Percentiles rank a stretch among this genome's conserved stretches.
Evolutionary conservation across 2,797 vertebrate genomes (phyloP).

Genomic region (Sebastes umbrosus): DNA sequence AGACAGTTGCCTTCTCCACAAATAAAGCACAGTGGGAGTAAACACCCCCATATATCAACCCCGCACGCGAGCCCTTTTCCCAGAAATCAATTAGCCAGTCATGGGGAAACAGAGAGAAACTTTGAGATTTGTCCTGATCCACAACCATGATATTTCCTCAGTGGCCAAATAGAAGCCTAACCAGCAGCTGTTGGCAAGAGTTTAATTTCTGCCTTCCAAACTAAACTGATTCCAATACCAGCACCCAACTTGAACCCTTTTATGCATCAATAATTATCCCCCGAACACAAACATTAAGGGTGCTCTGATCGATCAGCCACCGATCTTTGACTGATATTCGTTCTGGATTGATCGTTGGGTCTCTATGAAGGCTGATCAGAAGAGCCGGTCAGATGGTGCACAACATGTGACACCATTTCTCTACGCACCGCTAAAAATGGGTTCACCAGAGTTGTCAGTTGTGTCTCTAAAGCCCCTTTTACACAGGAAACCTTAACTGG

Average conservation of each 20-base stretch:
- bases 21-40: conserved; percentile 6
- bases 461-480: no score
- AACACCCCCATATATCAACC: not conserved
- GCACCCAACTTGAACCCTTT: not conserved
- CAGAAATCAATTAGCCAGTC: conserved; percentile 1
- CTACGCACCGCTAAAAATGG: no score
- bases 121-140: not conserved
- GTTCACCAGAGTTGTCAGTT: no score
- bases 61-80: not conserved
- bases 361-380: no score
- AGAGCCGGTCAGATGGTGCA: no score
- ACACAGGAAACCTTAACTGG: no score
- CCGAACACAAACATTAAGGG: no score
- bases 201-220: not conserved
- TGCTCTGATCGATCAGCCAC: no score
- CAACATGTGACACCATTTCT: no score
- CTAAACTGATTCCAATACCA: not conserved
- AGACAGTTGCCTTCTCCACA: not conserved
- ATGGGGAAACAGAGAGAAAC: conserved; percentile 1
- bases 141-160: not conserved
- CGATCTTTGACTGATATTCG: no score
- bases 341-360: no score
- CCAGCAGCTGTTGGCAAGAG: not conserved
- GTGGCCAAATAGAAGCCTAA: not conserved
- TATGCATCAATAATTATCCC: not conserved